phyloP scores from a whole-genome alignment of 1,140 invertebrate species.

The Helicoverpa zea region DNA sequence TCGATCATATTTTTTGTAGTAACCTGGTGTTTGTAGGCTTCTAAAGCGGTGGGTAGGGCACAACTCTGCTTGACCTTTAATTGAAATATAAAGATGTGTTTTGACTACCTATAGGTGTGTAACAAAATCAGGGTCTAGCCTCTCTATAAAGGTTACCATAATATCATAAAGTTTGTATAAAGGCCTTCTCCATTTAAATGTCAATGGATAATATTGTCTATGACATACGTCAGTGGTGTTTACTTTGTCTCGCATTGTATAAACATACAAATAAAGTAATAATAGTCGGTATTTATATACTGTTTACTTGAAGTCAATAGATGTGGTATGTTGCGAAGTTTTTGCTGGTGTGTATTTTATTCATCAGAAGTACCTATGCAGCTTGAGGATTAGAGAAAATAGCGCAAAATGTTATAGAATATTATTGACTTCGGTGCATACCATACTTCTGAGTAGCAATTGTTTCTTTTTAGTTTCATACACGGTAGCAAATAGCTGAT shows the following conservation, averaged over 20 bases:
- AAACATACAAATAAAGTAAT: constrained; percentile 12
- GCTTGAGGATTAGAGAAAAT: too few species aligned
- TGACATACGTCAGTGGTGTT: constrained; percentile 25
- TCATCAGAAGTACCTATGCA: too few species aligned
- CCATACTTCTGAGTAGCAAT: too few species aligned
- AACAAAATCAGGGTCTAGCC: neutral
- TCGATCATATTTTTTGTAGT: too few species aligned
- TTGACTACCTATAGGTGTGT: neutral
- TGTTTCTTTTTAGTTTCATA: too few species aligned
- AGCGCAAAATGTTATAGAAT: too few species aligned
- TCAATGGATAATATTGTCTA: constrained; percentile 14
- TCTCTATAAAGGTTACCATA: neutral
- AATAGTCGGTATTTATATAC: neutral
- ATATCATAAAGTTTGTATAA: neutral
- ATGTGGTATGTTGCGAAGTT: neutral
- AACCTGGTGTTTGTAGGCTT: too few species aligned
- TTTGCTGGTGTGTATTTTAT: neutral
- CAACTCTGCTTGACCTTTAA: too few species aligned
- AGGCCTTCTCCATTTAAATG: constrained; percentile 6
- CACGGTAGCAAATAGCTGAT: too few species aligned
- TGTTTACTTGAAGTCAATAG: neutral
- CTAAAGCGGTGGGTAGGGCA: too few species aligned
- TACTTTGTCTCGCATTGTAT: neutral
- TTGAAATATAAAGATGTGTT: neutral
- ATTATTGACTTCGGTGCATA: too few species aligned